These are phyloP conservation scores for Cladopsammia gracilis DNA, from an alignment of 64 coral and sea anemone species.

Conservation along the genomic window DNA sequence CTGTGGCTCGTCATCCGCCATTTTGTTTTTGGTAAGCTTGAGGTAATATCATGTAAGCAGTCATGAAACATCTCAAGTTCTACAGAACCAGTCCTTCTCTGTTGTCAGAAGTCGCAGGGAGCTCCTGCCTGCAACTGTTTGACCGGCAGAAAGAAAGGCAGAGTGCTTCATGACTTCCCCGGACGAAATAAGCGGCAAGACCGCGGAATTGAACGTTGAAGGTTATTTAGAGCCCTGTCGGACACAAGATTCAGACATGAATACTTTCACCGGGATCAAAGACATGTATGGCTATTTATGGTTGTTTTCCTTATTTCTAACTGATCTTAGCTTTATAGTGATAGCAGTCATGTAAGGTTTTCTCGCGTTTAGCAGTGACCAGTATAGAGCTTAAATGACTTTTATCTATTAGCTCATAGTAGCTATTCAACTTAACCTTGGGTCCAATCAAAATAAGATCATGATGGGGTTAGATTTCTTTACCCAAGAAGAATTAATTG, in stretches of 20 bases:
- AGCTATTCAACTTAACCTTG: no score
- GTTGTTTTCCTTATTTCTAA: neutral
- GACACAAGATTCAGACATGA: neutral
- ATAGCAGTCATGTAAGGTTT: neutral
- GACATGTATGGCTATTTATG: neutral
- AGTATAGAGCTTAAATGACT: neutral
- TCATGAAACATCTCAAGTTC: no score
- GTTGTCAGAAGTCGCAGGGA: no score
- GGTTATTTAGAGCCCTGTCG: conserved; percentile 8
- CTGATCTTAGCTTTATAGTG: neutral
- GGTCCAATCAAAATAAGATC: no score
- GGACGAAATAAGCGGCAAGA: neutral
- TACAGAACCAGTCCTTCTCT: no score
- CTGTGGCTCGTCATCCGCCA: no score
- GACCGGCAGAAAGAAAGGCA: no score
- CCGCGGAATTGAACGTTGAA: neutral
- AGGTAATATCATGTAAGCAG: no score
- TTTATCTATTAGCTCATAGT: neutral
- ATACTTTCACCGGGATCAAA: conserved; percentile 25
- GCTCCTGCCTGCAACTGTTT: no score
- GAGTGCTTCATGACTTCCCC: neutral
- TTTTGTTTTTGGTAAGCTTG: no score
- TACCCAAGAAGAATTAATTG: no score
- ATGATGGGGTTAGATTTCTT: no score
- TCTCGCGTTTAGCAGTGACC: neutral